Percentiles rank a stretch among this genome's conserved stretches.
These are phyloP conservation scores for Nymphalis urticae DNA, from an alignment of 2,888 invertebrate genomes.

Conservation along the genomic window DNA sequence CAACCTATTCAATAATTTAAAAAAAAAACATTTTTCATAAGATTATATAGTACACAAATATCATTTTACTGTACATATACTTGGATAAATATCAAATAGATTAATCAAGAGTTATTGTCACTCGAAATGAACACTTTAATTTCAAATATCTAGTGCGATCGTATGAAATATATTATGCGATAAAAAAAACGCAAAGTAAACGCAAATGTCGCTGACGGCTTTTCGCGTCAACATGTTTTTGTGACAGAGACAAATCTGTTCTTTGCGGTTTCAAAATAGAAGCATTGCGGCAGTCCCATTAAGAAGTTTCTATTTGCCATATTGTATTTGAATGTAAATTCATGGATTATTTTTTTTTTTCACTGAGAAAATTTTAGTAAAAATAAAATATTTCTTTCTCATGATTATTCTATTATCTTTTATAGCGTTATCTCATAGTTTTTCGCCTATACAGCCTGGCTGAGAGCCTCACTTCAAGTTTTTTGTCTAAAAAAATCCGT, in stretches of 20 bases:
- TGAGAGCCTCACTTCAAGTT: neutral
- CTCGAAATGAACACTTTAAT: too few relatives aligned
- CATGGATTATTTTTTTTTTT: neutral
- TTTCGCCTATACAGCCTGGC: neutral
- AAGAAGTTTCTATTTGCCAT: constrained; percentile 5
- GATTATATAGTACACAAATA: too few relatives aligned
- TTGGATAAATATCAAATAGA: too few relatives aligned
- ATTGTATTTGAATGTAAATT: constrained; percentile 6
- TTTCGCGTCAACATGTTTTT: constrained; percentile 3
- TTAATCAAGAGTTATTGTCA: too few relatives aligned
- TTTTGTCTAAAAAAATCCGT: too few relatives aligned
- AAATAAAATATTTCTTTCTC: too few relatives aligned
- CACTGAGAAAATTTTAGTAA: too few relatives aligned
- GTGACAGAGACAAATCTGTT: constrained; percentile 10
- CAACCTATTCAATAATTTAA: too few relatives aligned
- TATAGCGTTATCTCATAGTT: neutral
- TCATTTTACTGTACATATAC: too few relatives aligned
- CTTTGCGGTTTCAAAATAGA: constrained; percentile 9
- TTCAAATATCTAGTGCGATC: neutral
- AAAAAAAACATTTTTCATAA: too few relatives aligned
- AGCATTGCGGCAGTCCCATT: constrained; percentile 5
- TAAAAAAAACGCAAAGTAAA: neutral
- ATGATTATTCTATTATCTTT: too few relatives aligned
- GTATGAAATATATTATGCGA: neutral
- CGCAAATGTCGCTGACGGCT: neutral